Base-by-base conservation (phyloP, 2,888 invertebrate genomes). In the Tachina grossa region DNA sequence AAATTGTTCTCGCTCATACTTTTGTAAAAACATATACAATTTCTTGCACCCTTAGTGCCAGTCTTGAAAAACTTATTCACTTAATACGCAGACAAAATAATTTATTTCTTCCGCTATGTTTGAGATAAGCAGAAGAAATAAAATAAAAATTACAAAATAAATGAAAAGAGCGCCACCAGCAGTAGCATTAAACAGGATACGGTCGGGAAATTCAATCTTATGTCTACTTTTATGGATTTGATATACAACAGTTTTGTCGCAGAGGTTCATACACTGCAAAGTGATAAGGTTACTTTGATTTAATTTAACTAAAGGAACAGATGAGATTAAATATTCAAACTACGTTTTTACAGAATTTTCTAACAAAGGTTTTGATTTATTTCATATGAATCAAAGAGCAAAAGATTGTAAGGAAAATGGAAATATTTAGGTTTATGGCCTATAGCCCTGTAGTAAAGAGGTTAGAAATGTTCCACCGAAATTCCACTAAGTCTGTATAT, bases 61-160 rank as follows among this genome's bases (percentile, higher is more conserved):
- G 47, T 14, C 22, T 61, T 47, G n/a, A 53, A 75, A 61, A 81
- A 31, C 55, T 57, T 63, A 68, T 75, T 55, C 61, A 53, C 49
- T 69, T 76, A 63, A 63, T 57, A 71, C 75, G 53, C 59, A 78
- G 69, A 69, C 81, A 65, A 74, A 71, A 82, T 82, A 75, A 82
- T 78, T 78, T 85, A 78, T 82, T 65, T 82, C 78, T 82, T 82
- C 81, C 82, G 69, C 63, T 43, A 9, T 53, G 59, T 45, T 75
- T 11, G 47, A 69, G 55, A 47, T 63, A 69, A 69, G 47, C 61
- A 61, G 55, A 19, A 19, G 14, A 16, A 57, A 16, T 8, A 45
- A 55, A 45, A 55, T 3, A 2, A 45, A 13, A 43, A 19, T 39
- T 8, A 13, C 31, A 75, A 31, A 55, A 51, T 43, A 57, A 14